phyloP scores from a whole-genome alignment of 2,888 invertebrate species.

The Ischnura elegans region DNA sequence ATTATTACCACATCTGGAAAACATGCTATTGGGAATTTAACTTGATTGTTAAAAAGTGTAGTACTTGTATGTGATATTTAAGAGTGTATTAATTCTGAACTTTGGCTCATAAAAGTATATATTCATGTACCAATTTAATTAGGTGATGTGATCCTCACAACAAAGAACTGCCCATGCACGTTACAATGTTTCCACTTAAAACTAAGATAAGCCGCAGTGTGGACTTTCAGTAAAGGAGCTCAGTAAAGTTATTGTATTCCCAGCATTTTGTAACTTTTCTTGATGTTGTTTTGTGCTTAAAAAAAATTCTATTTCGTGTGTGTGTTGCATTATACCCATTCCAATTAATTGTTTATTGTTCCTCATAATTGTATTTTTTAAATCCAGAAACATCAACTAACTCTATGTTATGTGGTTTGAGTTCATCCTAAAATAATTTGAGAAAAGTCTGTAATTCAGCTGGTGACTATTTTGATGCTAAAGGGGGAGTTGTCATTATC shows the following conservation, averaged over 20 bases:
- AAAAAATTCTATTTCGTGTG: background rate
- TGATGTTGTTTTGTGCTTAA: background rate
- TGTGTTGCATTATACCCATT: slow-evolving; percentile 39
- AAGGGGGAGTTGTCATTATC: slow-evolving; percentile 6
- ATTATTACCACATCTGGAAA: slow-evolving; percentile 48
- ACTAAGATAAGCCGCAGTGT: background rate
- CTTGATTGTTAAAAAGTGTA: slow-evolving; percentile 51
- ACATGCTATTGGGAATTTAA: slow-evolving; percentile 57
- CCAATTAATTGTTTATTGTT: slow-evolving; percentile 55
- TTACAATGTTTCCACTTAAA: slow-evolving; percentile 40
- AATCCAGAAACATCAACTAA: slow-evolving; percentile 4
- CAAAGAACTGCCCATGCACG: slow-evolving; percentile 50
- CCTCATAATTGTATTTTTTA: slow-evolving; percentile 31
- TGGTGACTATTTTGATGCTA: slow-evolving; percentile 28
- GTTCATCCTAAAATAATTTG: slow-evolving; percentile 19
- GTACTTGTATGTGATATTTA: slow-evolving; percentile 51
- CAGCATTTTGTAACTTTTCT: slow-evolving; percentile 50
- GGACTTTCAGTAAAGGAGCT: slow-evolving; percentile 8
- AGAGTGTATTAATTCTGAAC: slow-evolving; percentile 43
- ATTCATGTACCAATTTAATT: slow-evolving; percentile 44
- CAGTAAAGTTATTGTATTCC: background rate
- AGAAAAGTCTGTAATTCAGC: background rate
- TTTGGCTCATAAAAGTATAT: slow-evolving; percentile 45
- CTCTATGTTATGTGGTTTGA: slow-evolving; percentile 25
- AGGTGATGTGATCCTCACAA: slow-evolving; percentile 44